Conservation (phyloP, 1,140 invertebrate species). For the Sitophilus oryzae region DNA sequence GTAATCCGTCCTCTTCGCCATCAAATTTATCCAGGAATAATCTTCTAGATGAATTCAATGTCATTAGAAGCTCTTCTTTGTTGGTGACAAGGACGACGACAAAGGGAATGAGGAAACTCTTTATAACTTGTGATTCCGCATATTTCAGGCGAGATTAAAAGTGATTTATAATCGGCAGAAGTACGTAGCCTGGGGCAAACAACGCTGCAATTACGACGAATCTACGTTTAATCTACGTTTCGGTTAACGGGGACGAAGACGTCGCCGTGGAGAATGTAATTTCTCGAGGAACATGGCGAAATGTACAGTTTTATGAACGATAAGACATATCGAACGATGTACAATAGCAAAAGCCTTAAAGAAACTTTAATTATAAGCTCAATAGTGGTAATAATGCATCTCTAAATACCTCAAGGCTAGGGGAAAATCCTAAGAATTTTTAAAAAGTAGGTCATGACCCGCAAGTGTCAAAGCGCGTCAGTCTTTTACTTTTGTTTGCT, state of each 20-base stretch:
- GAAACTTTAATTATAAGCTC: too few species aligned
- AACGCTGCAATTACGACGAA: neutral
- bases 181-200: neutral
- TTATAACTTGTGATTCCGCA: neutral
- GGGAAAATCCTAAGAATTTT: too few species aligned
- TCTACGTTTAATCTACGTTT: neutral
- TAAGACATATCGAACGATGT: too few species aligned
- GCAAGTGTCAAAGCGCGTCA: too few species aligned
- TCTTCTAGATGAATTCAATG: neutral
- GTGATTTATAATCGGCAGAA: neutral
- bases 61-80: neutral
- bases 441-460: too few species aligned
- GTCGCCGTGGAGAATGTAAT: neutral
- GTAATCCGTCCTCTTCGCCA: too few species aligned
- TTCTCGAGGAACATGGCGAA: neutral
- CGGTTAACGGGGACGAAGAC: neutral
- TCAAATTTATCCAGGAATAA: too few species aligned
- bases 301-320: too few species aligned
- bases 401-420: too few species aligned
- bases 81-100: neutral
- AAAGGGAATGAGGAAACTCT: neutral
- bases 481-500: too few species aligned
- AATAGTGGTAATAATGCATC: too few species aligned
- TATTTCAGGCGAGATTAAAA: neutral
- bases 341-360: too few species aligned